Base-by-base conservation (phyloP, 2,888 invertebrate genomes). In the Lepidochrysops patricia region DNA sequence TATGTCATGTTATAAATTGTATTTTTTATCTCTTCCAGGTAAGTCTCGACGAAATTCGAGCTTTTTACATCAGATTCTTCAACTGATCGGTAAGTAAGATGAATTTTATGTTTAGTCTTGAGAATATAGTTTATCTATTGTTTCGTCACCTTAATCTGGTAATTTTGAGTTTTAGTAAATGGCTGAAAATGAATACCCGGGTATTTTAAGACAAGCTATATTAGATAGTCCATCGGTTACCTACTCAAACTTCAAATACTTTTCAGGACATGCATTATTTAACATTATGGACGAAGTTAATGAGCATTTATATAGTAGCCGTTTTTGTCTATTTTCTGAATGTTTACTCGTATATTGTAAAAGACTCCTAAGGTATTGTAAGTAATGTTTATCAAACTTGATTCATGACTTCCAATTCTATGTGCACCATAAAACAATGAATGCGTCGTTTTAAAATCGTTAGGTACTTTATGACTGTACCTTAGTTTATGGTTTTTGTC, bases 21-120 rank as follows among this genome's bases (percentile, higher is more conserved):
- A 34, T 62, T 70, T 79, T 78, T 79, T 75, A 76, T 84, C 75
- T 82, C 56, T 86, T 86, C 73, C 86, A 87, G 87, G 87, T 87
- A 87, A 87, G 87, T 57, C 37, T 81, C 70, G 73, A 74, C 76
- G 82, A 76, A 83, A 84, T 74, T 66, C 68, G 83, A 84, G 76
- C 72, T 48, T 29, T 32, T 43, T 50, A 32, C 58, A 19, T 29
- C 52, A 52, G 52, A 52, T 52, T 19, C 54, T 15, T 54, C 32
- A 29, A 19, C 15, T 69, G 66, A 70, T 67, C 61, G 58, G 62
- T 64, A 57, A 57, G 50, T 58, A 67, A 64, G 64, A 64, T 64
- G 63, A 57, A 64, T 60, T 62, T 61, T 58, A 58, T 63, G 63
- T 63, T 60, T 58, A 61, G 60, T 57, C 29, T 29, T 29, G 29